These are phyloP conservation scores for Epinotia nisella DNA, from an alignment of 2,888 invertebrate species.

Conservation along the genomic window DNA sequence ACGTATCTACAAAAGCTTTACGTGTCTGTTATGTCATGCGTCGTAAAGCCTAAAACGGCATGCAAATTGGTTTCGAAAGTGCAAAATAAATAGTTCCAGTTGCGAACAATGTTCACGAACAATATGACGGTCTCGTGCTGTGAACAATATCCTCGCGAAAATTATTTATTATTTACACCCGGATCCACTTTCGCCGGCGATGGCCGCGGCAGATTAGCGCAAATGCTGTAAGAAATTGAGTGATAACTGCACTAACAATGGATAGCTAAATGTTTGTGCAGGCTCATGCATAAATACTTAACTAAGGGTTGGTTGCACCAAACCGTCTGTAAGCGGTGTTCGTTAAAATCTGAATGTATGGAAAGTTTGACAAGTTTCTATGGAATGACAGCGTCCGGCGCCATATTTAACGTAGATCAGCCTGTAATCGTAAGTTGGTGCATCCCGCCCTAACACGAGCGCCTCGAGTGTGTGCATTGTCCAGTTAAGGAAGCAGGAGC, in stretches of 20 bases:
- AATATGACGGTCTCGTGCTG: constrained; percentile 66
- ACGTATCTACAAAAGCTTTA: constrained; percentile 4
- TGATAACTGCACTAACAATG: constrained; percentile 46
- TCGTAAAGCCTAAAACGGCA: constrained; percentile 39
- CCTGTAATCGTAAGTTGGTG: too few relatives aligned
- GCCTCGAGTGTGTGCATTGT: not conserved
- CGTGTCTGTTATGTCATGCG: constrained; percentile 35
- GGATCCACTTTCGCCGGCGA: constrained; percentile 76
- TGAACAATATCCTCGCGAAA: constrained; percentile 79
- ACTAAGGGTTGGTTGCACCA: too few relatives aligned
- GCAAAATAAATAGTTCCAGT: constrained; percentile 43
- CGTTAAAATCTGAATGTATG: too few relatives aligned
- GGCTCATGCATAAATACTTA: not conserved
- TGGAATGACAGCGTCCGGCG: too few relatives aligned
- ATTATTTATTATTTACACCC: constrained; percentile 78
- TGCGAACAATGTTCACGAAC: constrained; percentile 46
- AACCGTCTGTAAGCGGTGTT: too few relatives aligned
- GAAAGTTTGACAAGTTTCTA: too few relatives aligned
- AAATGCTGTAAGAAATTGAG: constrained; percentile 54
- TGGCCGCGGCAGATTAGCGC: constrained; percentile 58
- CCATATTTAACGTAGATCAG: too few relatives aligned
- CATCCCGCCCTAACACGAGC: not conserved
- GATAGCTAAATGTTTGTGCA: constrained; percentile 27
- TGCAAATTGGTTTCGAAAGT: constrained; percentile 36
- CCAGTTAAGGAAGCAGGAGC: not conserved